Evolutionary conservation across 2,797 vertebrate species (phyloP).

Genomic region (Myripristis jacobus): DNA sequence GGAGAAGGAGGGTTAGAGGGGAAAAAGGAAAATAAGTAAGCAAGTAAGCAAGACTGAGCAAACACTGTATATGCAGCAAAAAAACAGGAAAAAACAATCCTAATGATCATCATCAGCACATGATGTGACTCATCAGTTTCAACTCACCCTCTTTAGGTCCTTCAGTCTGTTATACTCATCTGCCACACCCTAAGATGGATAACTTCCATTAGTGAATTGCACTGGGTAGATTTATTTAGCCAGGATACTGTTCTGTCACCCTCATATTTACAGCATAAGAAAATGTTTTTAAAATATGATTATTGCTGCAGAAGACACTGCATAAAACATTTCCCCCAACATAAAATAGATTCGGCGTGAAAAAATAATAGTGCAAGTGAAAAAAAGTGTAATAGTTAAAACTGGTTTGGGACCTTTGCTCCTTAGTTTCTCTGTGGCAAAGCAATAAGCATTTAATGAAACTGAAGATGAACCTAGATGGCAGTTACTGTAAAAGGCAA

Average conservation of each 20-base stretch:
- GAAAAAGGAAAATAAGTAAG: neutral
- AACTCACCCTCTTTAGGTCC: conserved; percentile 85
- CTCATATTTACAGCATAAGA: too few relatives aligned
- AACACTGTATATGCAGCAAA: too few relatives aligned
- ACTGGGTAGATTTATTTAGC: neutral
- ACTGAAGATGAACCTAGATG: conserved; percentile 4
- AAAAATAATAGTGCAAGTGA: neutral
- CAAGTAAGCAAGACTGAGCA: neutral
- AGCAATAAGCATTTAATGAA: neutral
- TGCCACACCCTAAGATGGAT: conserved; percentile 80
- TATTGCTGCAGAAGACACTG: too few relatives aligned
- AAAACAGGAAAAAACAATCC: neutral
- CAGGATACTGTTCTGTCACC: neutral
- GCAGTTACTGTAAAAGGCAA: conserved; percentile 17
- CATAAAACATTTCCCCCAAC: too few relatives aligned
- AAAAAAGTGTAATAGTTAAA: neutral
- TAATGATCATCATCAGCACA: neutral
- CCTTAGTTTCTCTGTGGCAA: neutral
- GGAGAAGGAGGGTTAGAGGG: neutral
- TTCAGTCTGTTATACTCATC: conserved; percentile 90
- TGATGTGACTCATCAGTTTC: neutral
- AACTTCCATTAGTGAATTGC: neutral
- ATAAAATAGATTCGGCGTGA: too few relatives aligned
- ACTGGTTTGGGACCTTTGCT: neutral
- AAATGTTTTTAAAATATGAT: too few relatives aligned